phyloP scores from a whole-genome alignment of 2,888 invertebrate species.

The Boloria euphrosyne region DNA sequence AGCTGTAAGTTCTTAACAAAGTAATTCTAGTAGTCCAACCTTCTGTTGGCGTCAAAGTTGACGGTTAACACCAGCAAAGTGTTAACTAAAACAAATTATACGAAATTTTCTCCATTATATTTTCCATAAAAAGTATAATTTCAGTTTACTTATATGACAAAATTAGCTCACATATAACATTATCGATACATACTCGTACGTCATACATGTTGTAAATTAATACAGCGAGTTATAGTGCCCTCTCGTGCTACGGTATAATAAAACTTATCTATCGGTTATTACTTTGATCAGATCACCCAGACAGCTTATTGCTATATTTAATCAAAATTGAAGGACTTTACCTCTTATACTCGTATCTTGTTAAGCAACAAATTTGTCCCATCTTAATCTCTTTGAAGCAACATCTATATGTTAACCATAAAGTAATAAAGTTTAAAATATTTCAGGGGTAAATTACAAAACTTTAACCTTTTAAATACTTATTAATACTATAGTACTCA shows the following conservation, averaged over 20 bases:
- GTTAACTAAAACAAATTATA: too few relatives aligned
- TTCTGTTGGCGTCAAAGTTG: background rate
- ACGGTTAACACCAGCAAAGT: background rate
- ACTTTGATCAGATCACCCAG: conserved; percentile 26
- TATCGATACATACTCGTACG: background rate
- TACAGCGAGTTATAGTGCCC: conserved; percentile 6
- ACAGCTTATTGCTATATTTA: conserved; percentile 25
- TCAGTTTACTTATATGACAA: too few relatives aligned
- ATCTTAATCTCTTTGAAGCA: background rate
- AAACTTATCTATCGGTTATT: conserved; percentile 24
- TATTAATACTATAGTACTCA: background rate
- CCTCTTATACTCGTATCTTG: conserved; percentile 17
- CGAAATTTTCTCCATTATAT: too few relatives aligned
- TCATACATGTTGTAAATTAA: conserved; percentile 6
- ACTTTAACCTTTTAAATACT: background rate
- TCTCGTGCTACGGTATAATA: conserved; percentile 16
- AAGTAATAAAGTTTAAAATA: background rate
- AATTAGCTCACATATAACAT: too few relatives aligned
- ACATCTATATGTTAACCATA: background rate
- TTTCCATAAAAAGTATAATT: too few relatives aligned
- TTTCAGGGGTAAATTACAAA: background rate
- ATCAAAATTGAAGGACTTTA: conserved; percentile 24
- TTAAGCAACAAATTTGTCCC: conserved; percentile 12
- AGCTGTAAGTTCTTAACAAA: background rate
- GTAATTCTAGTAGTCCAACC: conserved; percentile 9